phyloP scores from a whole-genome alignment of 2,888 invertebrate species.

The Netelia melanura region DNA sequence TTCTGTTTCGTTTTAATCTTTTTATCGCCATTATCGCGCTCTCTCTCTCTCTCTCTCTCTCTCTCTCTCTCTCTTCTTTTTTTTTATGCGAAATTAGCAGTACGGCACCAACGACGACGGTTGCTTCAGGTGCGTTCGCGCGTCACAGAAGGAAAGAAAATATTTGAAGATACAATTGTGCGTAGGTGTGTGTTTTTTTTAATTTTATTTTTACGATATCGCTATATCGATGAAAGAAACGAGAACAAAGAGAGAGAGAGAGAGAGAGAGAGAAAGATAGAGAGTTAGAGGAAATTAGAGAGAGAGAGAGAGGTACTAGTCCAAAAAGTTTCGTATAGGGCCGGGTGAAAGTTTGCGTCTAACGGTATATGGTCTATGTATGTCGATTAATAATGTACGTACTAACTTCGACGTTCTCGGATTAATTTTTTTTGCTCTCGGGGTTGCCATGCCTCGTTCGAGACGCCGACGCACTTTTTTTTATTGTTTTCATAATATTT shows the following conservation, averaged over 20 bases:
- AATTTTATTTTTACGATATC: neutral
- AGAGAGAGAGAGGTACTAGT: conserved; percentile 74
- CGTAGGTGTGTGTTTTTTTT: neutral
- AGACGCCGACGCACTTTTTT: conserved; percentile 48
- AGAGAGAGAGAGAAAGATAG: neutral
- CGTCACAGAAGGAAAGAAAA: conserved; percentile 31
- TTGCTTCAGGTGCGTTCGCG: conserved; percentile 47
- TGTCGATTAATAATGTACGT: conserved; percentile 56
- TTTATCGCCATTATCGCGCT: conserved; percentile 10
- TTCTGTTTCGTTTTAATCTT: conserved; percentile 3
- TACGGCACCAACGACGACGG: neutral
- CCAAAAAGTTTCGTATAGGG: conserved; percentile 66
- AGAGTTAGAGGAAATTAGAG: conserved; percentile 58
- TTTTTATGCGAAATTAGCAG: conserved; percentile 41
- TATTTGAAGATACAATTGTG: conserved; percentile 7
- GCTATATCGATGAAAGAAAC: conserved; percentile 6
- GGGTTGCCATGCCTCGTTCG: conserved; percentile 57
- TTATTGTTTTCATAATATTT: conserved; percentile 16
- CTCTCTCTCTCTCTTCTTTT: conserved; percentile 32
- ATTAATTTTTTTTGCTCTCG: conserved; percentile 42
- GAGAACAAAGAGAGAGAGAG: conserved; percentile 26
- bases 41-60: conserved; percentile 41
- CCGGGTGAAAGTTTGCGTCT: conserved; percentile 50
- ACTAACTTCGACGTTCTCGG: conserved; percentile 56
- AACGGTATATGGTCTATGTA: conserved; percentile 51